phyloP scores from a whole-genome alignment of 53 echinoderm and acorn worm genomes.

The Echinarachnius parma region DNA sequence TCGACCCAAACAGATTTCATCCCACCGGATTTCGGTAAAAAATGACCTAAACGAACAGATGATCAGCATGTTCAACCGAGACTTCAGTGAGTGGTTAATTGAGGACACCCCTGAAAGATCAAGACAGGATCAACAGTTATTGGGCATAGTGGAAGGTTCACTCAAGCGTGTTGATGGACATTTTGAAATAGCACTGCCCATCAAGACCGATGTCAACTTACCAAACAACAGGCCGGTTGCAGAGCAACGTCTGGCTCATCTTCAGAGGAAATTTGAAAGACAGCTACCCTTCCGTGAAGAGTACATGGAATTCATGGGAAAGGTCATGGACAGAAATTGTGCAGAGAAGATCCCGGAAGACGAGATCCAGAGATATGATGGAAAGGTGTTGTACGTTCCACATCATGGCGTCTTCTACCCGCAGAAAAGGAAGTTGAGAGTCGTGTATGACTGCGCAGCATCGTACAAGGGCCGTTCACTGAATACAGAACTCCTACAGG shows the following conservation, averaged over 20 bases:
- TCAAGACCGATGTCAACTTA: slow-evolving; percentile 11
- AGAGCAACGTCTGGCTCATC: slow-evolving; percentile 20
- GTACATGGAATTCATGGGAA: slow-evolving; percentile 51
- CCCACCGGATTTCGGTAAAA: neutral
- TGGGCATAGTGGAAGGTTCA: neutral
- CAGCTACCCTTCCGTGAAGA: slow-evolving; percentile 28
- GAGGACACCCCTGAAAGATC: slow-evolving; percentile 43
- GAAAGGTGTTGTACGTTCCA: slow-evolving; percentile 47
- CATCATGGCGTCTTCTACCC: slow-evolving; percentile 44
- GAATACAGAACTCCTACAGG: slow-evolving; percentile 39
- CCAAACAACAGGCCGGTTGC: slow-evolving; percentile 41
- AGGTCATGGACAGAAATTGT: slow-evolving; percentile 30
- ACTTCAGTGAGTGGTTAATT: slow-evolving; percentile 37
- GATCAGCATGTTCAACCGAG: slow-evolving; percentile 25
- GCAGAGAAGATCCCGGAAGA: slow-evolving; percentile 34
- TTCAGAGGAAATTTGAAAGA: slow-evolving; percentile 34
- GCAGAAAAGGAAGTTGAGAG: slow-evolving; percentile 26
- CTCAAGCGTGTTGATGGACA: slow-evolving; percentile 35
- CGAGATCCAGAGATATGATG: slow-evolving; percentile 12
- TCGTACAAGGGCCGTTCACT: slow-evolving; percentile 32
- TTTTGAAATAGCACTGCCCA: slow-evolving; percentile 52
- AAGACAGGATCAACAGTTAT: slow-evolving; percentile 12
- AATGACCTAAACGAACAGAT: slow-evolving; percentile 11
- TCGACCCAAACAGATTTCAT: neutral
- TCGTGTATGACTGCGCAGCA: slow-evolving; percentile 44